Percentiles rank a stretch among this genome's conserved stretches.
Evolutionary conservation across 2,888 invertebrate genomes (phyloP).

Genomic region (Hybos culiciformis): DNA sequence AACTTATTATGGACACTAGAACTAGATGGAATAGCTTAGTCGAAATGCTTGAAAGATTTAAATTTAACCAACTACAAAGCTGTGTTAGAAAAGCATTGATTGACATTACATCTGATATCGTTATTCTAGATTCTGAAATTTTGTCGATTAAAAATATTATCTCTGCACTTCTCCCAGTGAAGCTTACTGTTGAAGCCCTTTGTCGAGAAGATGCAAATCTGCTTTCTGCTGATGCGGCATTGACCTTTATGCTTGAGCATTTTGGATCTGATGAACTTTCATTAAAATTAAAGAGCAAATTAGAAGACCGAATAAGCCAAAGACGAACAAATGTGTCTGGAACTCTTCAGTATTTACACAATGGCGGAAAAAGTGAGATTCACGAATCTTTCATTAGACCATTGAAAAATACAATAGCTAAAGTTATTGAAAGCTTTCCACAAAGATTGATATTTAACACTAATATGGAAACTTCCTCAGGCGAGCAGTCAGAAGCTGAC

Average conservation of each 20-base stretch:
- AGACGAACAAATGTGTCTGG: constrained; percentile 2
- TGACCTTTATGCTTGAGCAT: constrained; percentile 3
- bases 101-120: constrained; percentile 12
- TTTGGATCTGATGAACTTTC: constrained; percentile 3
- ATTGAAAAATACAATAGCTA: neutral
- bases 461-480: neutral
- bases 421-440: neutral
- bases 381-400: neutral
- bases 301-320: constrained; percentile 1
- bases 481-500: neutral
- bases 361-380: neutral
- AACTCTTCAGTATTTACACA: constrained; percentile 1
- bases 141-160: constrained; percentile 5
- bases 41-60: constrained; percentile 13
- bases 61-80: constrained; percentile 13
- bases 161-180: neutral
- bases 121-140: constrained; percentile 2
- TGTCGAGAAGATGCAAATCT: constrained; percentile 2
- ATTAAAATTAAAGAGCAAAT: neutral
- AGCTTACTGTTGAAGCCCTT: constrained; percentile 2
- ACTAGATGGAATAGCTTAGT: constrained; percentile 13
- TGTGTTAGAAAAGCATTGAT: constrained; percentile 16
- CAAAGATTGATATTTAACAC: neutral
- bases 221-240: neutral
- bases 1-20: constrained; percentile 11